Conservation (phyloP, 30 jellyfish, hydroid and myxozoan genomes). For the Pseudorhiza aurosa region DNA sequence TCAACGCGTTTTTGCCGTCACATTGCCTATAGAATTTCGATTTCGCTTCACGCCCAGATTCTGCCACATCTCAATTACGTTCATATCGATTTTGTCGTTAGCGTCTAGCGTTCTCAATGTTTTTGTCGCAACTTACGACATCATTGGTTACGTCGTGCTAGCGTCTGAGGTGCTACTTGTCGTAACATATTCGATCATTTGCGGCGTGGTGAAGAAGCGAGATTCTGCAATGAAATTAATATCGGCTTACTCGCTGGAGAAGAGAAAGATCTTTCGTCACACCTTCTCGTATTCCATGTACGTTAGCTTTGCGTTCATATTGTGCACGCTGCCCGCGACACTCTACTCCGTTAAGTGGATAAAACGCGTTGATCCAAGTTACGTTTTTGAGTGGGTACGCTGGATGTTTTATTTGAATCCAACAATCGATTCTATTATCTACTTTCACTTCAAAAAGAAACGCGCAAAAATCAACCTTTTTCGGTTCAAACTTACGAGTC, state of each 20-base stretch:
- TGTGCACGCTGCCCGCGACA: constrained; percentile 9
- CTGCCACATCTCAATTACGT: neutral
- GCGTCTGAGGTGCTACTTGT: neutral
- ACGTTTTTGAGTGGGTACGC: neutral
- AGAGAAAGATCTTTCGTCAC: neutral
- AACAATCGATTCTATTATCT: neutral
- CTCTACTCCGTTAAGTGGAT: neutral
- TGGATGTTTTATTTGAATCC: constrained; percentile 14
- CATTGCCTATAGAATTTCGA: neutral
- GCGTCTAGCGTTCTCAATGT: neutral
- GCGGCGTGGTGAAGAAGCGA: constrained; percentile 15
- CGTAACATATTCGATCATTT: neutral
- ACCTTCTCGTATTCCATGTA: neutral
- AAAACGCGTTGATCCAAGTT: neutral
- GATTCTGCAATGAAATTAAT: neutral
- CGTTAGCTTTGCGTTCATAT: constrained; percentile 11
- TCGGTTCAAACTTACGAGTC: neutral
- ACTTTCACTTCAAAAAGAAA: constrained; percentile 1
- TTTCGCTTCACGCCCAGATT: neutral
- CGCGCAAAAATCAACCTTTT: neutral
- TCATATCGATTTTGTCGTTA: neutral
- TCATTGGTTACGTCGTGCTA: neutral
- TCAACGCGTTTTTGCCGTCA: neutral
- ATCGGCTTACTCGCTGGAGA: neutral
- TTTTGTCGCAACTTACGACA: neutral